phyloP scores from a whole-genome alignment of 2,797 vertebrate genomes.

The Clarias fuscus region DNA sequence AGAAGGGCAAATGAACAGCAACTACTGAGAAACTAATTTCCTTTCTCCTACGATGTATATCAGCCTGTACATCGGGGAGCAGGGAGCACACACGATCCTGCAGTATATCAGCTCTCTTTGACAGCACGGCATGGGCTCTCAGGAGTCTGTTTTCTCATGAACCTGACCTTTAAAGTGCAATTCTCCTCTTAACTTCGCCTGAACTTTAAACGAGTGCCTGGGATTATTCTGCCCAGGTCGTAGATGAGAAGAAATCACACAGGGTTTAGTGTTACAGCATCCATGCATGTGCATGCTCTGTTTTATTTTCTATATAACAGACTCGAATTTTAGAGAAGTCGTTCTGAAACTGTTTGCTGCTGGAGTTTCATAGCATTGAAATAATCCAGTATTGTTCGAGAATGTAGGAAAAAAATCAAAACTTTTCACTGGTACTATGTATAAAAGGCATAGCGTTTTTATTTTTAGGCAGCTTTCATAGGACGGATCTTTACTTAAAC shows the following conservation, averaged over 20 bases:
- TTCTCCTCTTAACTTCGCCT: conserved; percentile 43
- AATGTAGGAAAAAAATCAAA: no score
- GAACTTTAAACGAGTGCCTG: conserved; percentile 50
- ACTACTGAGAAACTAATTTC: conserved; percentile 26
- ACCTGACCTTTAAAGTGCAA: conserved; percentile 27
- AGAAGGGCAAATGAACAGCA: not conserved
- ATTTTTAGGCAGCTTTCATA: not conserved
- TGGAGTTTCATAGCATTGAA: no score
- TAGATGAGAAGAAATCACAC: conserved; percentile 67
- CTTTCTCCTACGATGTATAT: not conserved
- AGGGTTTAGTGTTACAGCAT: conserved; percentile 60
- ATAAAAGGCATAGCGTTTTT: not conserved
- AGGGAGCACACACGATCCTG: not conserved
- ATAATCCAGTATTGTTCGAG: no score
- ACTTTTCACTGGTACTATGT: not conserved
- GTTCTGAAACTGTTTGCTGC: not conserved
- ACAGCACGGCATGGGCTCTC: not conserved
- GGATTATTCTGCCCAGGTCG: conserved; percentile 24
- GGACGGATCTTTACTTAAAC: not conserved
- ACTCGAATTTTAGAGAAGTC: not conserved
- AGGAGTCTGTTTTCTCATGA: conserved; percentile 3
- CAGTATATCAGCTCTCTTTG: conserved; percentile 4
- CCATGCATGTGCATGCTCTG: not conserved
- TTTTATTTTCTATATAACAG: not conserved
- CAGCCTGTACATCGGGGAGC: not conserved